Base-by-base conservation (phyloP, 2,888 invertebrate genomes). In the Psylliodes chrysocephalus region DNA sequence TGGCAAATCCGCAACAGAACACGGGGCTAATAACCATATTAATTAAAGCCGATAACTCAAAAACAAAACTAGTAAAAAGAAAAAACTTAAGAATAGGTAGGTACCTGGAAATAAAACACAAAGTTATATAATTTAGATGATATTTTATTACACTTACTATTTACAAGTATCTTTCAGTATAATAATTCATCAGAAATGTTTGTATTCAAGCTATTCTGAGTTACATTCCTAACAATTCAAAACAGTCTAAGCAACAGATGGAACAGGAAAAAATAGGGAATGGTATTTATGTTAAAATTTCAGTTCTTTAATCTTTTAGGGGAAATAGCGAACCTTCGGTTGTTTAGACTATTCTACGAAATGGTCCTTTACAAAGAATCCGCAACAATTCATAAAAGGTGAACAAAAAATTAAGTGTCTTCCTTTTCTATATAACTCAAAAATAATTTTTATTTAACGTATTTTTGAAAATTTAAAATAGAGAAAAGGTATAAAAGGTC, bases 121-220 rank as follows among this genome's bases (percentile, higher is more conserved):
- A 28, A 22, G 6, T n/a, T 28, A 19, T 15, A 30, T 49, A 42
- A 49, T 49, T 49, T 28, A 49, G 30, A 49, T 49, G 28, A 49
- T 49, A 49, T 49, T 49, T 49, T 49, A 49, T 49, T 49, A 49
- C 49, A 49, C 49, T 28, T 49, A 49, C 28, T 49, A 49, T 49
- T 28, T 49, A 49, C 49, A 49, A 49, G 28, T 49, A 49, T 28
- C n/a, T 49, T 49, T 49, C 30, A 49, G 28, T 49, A 28, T 49
- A 25, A 12, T 22, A 28, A 49, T 7, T 49, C 22, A 28, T 49
- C 49, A 30, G 49, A 49, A 49, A 49, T 49, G 28, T 49, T n/a
- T 30, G 49, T 14, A 49, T 28, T 49, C 49, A 49, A 49, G 49
- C 49, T 49, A 49, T 49, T 28, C 28, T 49, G 15, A 17, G 28